Base-by-base conservation (phyloP, 2,113 vertebrate genomes). In the Tychaedon coryphoeus region DNA sequence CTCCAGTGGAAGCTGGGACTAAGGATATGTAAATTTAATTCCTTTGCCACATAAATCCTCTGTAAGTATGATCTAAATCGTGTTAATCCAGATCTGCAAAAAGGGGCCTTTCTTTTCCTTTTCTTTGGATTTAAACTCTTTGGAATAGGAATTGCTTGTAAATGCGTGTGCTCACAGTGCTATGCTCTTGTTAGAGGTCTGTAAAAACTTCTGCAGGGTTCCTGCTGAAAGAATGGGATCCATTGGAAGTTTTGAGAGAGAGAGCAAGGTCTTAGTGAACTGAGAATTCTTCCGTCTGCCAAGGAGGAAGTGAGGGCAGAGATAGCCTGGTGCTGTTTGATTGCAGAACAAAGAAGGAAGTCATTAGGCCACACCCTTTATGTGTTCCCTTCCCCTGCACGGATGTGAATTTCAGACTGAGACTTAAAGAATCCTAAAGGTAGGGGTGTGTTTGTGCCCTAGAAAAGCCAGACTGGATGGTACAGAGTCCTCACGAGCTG, bases 331-430 rank as follows among this genome's bases (percentile, higher is more conserved):
- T 71, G 48, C 91, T 93, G 94, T 6, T 82, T 76, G 96, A 92
- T 92, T 95, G 95, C 92, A 88, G 95, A 95, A 95, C 94, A 96
- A 90, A 94, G 96, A 23, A 92, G 96, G 96, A 96, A 95, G 92
- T 93, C 31, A 96, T 95, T 90, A 90, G 90, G 51, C 94, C 95
- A 76, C 94, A 93, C 94, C 95, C 95, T 90, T 88, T 50, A 19
- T 65, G 58, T 31, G 87, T 91, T 94, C 93, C 91, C 56, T 92
- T 95, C 81, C 89, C 88, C 90, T 85, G 29, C 51, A 5, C 65
- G 73, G 92, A 79, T 77, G 71, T 83, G 93, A 90, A 73, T 94
- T 83, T 96, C 2, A 26, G 88, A 45, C 75, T 18, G 85, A 77
- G 72, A 38, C 76, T 38, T 73, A 24, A 65, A 77, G 86, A 66